Evolutionary conservation across 1,140 invertebrate genomes (phyloP), one percentile per base, ranked within the genome.

Genomic region (Berghia stephanieae): DNA sequence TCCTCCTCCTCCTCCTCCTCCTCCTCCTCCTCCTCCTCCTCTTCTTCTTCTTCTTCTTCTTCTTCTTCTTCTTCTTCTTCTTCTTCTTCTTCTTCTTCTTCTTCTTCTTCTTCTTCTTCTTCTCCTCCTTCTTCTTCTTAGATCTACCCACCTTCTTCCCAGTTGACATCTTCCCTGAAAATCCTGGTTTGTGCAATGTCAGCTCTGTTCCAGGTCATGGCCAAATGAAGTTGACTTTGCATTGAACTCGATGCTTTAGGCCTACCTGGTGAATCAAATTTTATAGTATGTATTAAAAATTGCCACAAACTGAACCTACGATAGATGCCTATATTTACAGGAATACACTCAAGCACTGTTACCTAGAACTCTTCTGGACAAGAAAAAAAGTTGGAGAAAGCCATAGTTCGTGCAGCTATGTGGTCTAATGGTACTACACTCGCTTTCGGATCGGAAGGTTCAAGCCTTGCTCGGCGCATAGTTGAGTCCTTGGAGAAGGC

Each of bases 151-250:
- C n/a, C 74, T 5, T 46, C 43, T 6, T 66, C 44, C 86, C 86
- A 88, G 16, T 83, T 82, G 18, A 84, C 80, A 78, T 87, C 86
- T 69, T 86, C 84, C 18, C 82, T 77, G 77, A 89, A 88, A 21
- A 89, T 88, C 74, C 88, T 85, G 31, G 85, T 86, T 67, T 87
- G 85, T 27, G 87, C 88, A 52, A 89, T 87, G 75, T 89, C 88
- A 16, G 82, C 83, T 44, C 88, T 80, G 78, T 89, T 84, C 88
- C 87, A 89, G 4, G 84, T 86, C 44, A 89, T 73, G 21, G 87
- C 86, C 52, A 89, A 74, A 36, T 83, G 82, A 40, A 89, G 81
- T 78, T 85, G 83, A 38, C 78, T 81, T 38, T 83, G n/a, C 52
- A 55, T 21, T 8, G 27, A 68, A 42, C 81, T 68, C n/a, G 74